Conservation (phyloP, 2,797 vertebrate genomes). For the Oreochromis grahami region DNA sequence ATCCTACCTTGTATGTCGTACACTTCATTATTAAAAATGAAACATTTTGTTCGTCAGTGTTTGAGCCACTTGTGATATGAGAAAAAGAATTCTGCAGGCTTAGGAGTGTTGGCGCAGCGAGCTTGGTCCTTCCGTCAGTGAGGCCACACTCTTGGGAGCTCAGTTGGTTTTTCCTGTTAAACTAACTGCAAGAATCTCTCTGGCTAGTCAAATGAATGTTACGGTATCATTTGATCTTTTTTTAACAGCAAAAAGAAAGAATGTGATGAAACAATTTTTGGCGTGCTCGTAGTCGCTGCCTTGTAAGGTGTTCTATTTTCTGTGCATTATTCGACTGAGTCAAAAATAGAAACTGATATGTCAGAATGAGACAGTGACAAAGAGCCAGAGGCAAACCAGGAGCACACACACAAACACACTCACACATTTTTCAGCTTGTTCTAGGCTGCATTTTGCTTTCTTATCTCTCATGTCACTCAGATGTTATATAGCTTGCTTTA, state of each 20-base stretch:
- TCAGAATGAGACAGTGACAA: conserved; percentile 67
- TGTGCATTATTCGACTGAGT: conserved; percentile 59
- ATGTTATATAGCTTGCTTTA: conserved; percentile 1
- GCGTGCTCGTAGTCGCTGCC: conserved; percentile 11
- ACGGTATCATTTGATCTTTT: conserved; percentile 44
- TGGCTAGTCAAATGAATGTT: conserved; percentile 28
- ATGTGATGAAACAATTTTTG: conserved; percentile 42
- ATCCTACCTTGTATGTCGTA: background rate
- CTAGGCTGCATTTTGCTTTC: conserved; percentile 27
- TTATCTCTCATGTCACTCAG: conserved; percentile 47
- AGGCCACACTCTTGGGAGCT: conserved; percentile 30
- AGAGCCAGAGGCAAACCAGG: conserved; percentile 55
- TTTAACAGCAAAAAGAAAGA: conserved; percentile 35
- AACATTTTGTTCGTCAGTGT: conserved; percentile 4
- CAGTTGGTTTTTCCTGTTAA: conserved; percentile 34
- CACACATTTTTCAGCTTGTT: conserved; percentile 2
- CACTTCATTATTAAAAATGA: background rate
- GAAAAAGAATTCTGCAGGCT: background rate
- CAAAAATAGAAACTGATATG: conserved; percentile 72
- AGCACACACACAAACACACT: conserved; percentile 15
- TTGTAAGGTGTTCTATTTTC: conserved; percentile 66
- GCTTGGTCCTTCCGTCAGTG: conserved; percentile 15
- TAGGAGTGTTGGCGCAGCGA: conserved; percentile 1
- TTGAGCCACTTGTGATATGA: conserved; percentile 10
- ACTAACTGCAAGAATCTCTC: conserved; percentile 31